Evolutionary conservation across 2,888 invertebrate genomes (phyloP), one percentile per base, ranked within the genome.

Genomic region (Chaetoderma sp.): DNA sequence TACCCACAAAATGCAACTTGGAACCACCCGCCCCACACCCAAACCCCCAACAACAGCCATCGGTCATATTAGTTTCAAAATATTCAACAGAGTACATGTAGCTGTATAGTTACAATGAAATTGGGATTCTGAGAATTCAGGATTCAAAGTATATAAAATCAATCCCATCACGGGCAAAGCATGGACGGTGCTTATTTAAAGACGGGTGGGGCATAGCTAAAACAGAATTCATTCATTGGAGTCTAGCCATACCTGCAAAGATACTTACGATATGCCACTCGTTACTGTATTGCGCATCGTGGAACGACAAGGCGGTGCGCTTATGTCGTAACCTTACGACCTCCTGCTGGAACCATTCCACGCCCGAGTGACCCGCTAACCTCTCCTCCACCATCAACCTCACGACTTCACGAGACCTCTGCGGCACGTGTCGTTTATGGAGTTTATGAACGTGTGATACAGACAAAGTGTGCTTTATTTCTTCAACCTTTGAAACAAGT

Each of bases 231-330:
- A n/a, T n/a, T n/a, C n/a, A n/a, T n/a, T n/a, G n/a, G n/a, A n/a
- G n/a, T n/a, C n/a, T n/a, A n/a, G n/a, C n/a, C n/a, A n/a, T n/a
- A n/a, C n/a, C n/a, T n/a, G n/a, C n/a, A n/a, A n/a, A n/a, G n/a
- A 10, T 5, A 69, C 78, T 74, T 65, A 83, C 82, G 78, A 86
- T 71, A 68, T 86, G 86, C 86, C 86, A 86, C 64, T 86, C 85
- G 28, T 74, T 60, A 1, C 59, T 63, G 64, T 78, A 84, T 21
- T 58, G 70, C 5, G 82, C 81, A 70, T 85, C 85, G 30, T 73
- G 65, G 60, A 84, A 83, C 1, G 61, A 44, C 42, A 79, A 25
- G 3, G 60, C 47, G 10, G 28, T 18, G 4, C 78, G 72, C 63
- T 76, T 78, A 27, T 66, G 67, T 47, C 79, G 67, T 10, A 66